Conservation (phyloP, 2,888 invertebrate species). For the Meteorus colon region DNA sequence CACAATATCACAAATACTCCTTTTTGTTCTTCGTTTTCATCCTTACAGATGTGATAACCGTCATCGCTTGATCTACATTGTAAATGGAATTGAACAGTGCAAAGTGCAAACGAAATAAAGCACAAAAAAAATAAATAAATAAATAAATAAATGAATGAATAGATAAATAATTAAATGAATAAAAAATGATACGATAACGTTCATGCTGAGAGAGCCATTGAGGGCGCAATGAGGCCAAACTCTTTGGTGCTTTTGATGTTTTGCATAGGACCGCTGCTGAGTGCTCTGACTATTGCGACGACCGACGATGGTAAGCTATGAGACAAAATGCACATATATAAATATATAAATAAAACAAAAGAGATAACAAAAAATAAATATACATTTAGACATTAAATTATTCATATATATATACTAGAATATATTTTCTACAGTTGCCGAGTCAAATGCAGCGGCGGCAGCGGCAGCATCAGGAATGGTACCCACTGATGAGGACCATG, state of each 20-base stretch:
- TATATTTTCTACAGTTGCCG: slow-evolving; percentile 29
- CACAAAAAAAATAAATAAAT: slow-evolving; percentile 7
- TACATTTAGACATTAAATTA: neutral
- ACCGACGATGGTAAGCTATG: slow-evolving; percentile 24
- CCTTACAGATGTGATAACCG: slow-evolving; percentile 16
- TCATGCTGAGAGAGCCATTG: slow-evolving; percentile 15
- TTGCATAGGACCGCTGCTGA: slow-evolving; percentile 63
- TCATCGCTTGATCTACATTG: slow-evolving; percentile 2
- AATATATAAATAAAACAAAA: neutral
- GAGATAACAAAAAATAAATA: neutral
- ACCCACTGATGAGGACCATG: slow-evolving; percentile 44
- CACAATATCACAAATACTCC: neutral
- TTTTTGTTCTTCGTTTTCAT: slow-evolving; percentile 13
- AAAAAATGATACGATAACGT: slow-evolving; percentile 24
- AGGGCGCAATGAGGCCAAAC: slow-evolving; percentile 69
- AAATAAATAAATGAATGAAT: neutral
- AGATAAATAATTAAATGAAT: neutral
- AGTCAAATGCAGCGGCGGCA: slow-evolving; percentile 29
- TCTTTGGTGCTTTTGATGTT: slow-evolving; percentile 64
- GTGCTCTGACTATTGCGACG: slow-evolving; percentile 41
- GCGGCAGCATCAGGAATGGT: slow-evolving; percentile 31
- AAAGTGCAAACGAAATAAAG: neutral
- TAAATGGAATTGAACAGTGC: slow-evolving; percentile 6
- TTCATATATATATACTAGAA: slow-evolving; percentile 15
- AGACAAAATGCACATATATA: neutral